These are phyloP conservation scores for Agelastica alni DNA, from an alignment of 2,888 invertebrate genomes.

Conservation along the genomic window DNA sequence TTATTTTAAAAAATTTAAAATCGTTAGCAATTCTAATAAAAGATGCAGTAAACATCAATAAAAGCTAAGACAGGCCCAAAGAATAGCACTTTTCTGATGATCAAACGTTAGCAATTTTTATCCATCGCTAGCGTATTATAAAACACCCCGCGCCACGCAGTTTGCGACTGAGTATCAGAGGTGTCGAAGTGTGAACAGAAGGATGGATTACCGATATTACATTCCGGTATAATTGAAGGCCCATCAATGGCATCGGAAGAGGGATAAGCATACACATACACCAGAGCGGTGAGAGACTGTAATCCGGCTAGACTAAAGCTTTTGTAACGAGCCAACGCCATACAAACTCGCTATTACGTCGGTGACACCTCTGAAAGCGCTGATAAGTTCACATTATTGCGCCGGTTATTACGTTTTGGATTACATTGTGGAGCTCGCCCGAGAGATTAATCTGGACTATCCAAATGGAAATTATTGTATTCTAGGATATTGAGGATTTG, in stretches of 20 bases:
- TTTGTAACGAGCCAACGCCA: slow-evolving; percentile 39
- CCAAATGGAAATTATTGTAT: slow-evolving; percentile 29
- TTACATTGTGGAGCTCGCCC: slow-evolving; percentile 31
- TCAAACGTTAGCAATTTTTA: slow-evolving; percentile 17
- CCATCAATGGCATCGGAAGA: slow-evolving; percentile 48
- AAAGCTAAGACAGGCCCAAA: background rate
- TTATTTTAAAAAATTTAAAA: too few relatives aligned
- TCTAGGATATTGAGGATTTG: slow-evolving; percentile 13
- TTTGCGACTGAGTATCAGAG: too few relatives aligned
- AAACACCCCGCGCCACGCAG: slow-evolving; percentile 9
- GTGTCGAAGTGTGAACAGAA: slow-evolving; percentile 37
- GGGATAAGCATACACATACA: slow-evolving; percentile 42
- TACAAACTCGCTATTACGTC: slow-evolving; percentile 41
- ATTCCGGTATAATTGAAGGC: slow-evolving; percentile 52
- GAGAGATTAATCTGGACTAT: slow-evolving; percentile 28
- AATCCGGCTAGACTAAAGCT: slow-evolving; percentile 36
- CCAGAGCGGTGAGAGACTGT: slow-evolving; percentile 17
- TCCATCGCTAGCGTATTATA: slow-evolving; percentile 1
- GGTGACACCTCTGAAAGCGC: slow-evolving; percentile 38
- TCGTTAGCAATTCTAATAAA: too few relatives aligned
- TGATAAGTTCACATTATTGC: slow-evolving; percentile 45
- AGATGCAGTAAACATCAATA: too few relatives aligned
- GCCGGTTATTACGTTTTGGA: slow-evolving; percentile 40
- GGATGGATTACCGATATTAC: slow-evolving; percentile 55
- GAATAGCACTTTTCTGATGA: slow-evolving; percentile 12